Evolutionary conservation across 1,140 invertebrate species (phyloP).

Genomic region (Eriocheir sinensis): DNA sequence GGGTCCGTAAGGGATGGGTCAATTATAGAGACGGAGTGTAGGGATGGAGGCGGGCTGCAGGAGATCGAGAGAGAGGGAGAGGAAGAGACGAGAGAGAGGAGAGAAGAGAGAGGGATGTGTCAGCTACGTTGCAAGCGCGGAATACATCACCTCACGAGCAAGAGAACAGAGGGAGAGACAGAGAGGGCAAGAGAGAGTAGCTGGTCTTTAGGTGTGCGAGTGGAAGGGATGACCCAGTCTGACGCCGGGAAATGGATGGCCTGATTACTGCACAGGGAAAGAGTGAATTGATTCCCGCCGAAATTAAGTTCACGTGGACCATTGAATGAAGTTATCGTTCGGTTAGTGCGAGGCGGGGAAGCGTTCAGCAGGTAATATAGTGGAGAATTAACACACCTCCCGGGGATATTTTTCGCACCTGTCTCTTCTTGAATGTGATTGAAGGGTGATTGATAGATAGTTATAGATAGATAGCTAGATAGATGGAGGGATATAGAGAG

Average conservation of each 20-base stretch:
- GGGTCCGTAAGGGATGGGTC: neutral
- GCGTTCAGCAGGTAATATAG: neutral
- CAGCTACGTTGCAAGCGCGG: neutral
- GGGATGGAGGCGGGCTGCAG: neutral
- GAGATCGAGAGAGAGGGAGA: too few species aligned
- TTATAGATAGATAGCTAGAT: too few species aligned
- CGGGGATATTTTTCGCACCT: neutral
- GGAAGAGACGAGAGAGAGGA: neutral
- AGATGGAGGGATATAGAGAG: too few species aligned
- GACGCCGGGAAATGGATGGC: neutral
- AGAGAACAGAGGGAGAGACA: too few species aligned
- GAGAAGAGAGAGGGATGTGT: neutral
- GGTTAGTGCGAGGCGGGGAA: neutral
- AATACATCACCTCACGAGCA: neutral
- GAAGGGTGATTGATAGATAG: neutral
- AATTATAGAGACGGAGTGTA: neutral
- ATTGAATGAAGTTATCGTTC: neutral
- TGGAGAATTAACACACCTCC: neutral
- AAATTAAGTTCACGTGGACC: slow-evolving; percentile 12
- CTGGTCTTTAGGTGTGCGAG: neutral
- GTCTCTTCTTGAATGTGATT: neutral
- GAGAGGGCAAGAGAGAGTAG: slow-evolving; percentile 4
- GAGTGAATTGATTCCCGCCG: neutral
- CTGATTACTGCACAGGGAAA: neutral
- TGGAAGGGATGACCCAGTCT: neutral